Evolutionary conservation across 2,888 invertebrate species (phyloP).

Genomic region (Brachypterus glaber): DNA sequence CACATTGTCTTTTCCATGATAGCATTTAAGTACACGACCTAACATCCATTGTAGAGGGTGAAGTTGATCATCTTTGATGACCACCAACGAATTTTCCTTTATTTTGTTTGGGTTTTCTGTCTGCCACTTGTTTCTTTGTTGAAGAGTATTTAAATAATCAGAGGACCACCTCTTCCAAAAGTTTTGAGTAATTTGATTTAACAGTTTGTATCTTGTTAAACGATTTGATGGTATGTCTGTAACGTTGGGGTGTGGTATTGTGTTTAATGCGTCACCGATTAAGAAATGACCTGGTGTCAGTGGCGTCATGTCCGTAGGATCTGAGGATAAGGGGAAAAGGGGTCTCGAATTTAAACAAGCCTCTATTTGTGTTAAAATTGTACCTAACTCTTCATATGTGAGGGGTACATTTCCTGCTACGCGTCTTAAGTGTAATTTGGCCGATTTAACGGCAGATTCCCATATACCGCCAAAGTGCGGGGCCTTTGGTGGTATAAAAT

Average conservation of each 20-base stretch:
- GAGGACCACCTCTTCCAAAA: conserved; percentile 19
- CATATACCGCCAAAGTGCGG: conserved; percentile 22
- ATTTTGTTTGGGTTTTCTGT: background rate
- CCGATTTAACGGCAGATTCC: conserved; percentile 19
- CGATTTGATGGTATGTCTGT: background rate
- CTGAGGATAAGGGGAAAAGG: background rate
- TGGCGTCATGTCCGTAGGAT: background rate
- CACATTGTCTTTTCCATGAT: background rate
- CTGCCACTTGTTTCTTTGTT: conserved; percentile 16
- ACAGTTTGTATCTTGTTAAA: no score
- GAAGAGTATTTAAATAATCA: conserved; percentile 16
- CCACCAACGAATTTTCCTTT: background rate
- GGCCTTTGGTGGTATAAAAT: conserved; percentile 7
- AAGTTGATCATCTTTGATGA: background rate
- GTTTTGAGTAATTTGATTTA: conserved; percentile 13
- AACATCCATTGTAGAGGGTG: background rate
- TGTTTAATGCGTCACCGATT: background rate
- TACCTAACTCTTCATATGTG: conserved; percentile 16
- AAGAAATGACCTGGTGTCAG: conserved; percentile 4
- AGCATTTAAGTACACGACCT: background rate
- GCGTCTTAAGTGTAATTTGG: conserved; percentile 25
- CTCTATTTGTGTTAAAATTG: background rate
- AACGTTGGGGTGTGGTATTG: background rate
- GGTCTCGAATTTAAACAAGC: background rate
- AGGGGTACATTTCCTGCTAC: conserved; percentile 19